Percentiles rank a stretch among this genome's conserved stretches.
phyloP scores from a whole-genome alignment of 1,140 invertebrate species.

The Amyelois transitella region DNA sequence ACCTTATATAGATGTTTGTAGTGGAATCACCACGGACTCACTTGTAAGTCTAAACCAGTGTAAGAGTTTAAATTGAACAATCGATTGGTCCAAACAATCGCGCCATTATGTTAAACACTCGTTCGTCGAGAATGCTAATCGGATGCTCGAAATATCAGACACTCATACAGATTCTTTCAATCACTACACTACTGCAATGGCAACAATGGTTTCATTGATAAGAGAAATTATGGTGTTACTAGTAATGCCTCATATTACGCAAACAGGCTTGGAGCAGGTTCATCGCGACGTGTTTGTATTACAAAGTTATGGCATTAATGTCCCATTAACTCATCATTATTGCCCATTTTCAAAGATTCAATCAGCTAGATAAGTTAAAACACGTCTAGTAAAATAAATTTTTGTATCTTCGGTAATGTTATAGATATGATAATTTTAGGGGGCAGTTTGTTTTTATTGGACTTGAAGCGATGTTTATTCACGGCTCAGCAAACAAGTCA shows the following conservation, averaged over 20 bases:
- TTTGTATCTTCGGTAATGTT: neutral
- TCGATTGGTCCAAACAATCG: conserved; percentile 30
- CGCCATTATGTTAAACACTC: conserved; percentile 30
- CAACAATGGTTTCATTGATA: neutral
- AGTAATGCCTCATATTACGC: neutral
- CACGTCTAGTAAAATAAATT: neutral
- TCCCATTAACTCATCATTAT: too few species aligned
- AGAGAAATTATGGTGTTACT: neutral
- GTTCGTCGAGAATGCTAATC: conserved; percentile 22
- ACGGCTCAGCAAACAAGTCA: conserved; percentile 28
- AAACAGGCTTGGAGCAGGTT: neutral
- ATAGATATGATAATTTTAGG: neutral
- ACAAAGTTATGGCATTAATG: too few species aligned
- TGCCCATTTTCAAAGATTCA: neutral
- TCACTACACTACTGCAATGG: neutral
- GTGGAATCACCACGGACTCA: neutral
- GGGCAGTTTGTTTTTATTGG: conserved; percentile 39
- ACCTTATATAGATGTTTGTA: too few species aligned
- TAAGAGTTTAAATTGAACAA: conserved; percentile 24
- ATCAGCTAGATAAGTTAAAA: neutral
- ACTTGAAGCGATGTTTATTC: conserved; percentile 19
- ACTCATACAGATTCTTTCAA: neutral
- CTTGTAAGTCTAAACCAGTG: conserved; percentile 6
- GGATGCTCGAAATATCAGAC: neutral
- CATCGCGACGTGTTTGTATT: too few species aligned